These are phyloP conservation scores for Perithous albicinctus DNA, from an alignment of 2,888 invertebrate genomes.

Conservation along the genomic window DNA sequence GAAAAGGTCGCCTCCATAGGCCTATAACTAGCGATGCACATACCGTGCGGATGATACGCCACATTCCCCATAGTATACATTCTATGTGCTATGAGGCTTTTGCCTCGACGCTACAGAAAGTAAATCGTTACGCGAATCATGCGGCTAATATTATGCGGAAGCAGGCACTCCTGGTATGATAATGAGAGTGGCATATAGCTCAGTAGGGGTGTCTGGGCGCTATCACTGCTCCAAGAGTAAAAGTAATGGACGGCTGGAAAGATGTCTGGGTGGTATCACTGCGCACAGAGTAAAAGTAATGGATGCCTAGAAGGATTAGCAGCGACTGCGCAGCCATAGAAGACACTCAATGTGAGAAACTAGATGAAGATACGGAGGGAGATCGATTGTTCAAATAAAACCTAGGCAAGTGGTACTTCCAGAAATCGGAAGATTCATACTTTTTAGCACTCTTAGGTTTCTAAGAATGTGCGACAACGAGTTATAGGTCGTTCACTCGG, in stretches of 20 bases:
- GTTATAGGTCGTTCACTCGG: not conserved
- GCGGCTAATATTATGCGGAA: conserved; percentile 76
- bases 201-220: conserved; percentile 69
- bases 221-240: conserved; percentile 68
- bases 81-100: conserved; percentile 51
- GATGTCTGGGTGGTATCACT: conserved; percentile 27
- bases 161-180: conserved; percentile 77
- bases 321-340: conserved; percentile 43
- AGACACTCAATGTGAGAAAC: not conserved
- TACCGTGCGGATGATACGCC: conserved; percentile 56
- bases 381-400: conserved; percentile 28
- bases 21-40: conserved; percentile 45
- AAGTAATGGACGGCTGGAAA: conserved; percentile 49
- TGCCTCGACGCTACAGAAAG: conserved; percentile 69
- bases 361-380: not conserved
- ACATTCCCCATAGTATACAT: conserved; percentile 38
- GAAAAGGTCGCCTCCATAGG: conserved; percentile 39
- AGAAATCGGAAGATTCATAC: conserved; percentile 26
- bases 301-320: conserved; percentile 30
- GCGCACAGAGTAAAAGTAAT: not conserved
- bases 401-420: not conserved
- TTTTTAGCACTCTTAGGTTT: not conserved
- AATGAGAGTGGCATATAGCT: conserved; percentile 73
- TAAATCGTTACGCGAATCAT: conserved; percentile 75
- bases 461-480: not conserved